Evolutionary conservation across 2,888 invertebrate species (phyloP).

Genomic region (Tenthredo notha): DNA sequence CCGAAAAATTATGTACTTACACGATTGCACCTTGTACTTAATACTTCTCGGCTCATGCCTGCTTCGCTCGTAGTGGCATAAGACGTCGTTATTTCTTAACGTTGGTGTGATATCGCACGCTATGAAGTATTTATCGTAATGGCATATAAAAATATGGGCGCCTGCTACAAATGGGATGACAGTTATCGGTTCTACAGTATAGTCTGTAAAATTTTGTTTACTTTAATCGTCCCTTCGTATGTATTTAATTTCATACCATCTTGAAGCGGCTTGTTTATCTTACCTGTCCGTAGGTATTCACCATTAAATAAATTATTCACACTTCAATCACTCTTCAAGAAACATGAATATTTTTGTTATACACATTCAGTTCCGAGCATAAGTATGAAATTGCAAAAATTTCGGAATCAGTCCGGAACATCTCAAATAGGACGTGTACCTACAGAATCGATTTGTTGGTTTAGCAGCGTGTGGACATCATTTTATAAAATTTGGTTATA

Average conservation of each 20-base stretch:
- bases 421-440: no score
- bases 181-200: neutral
- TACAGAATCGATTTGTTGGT: neutral
- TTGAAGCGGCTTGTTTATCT: neutral
- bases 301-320: neutral
- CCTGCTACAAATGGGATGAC: neutral
- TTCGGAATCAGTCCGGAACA: neutral
- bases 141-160: constrained; percentile 20
- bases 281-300: neutral
- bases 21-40: neutral
- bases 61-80: neutral
- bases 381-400: neutral
- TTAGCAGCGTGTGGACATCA: neutral
- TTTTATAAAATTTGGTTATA: constrained; percentile 29
- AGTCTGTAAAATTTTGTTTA: constrained; percentile 2
- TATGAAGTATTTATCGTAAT: constrained; percentile 43
- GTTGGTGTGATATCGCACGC: neutral
- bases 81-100: neutral
- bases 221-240: neutral
- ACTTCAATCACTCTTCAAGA: constrained; percentile 8
- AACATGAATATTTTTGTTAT: neutral
- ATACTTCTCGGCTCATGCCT: neutral
- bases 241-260: neutral
- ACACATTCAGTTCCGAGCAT: neutral
- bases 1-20: constrained; percentile 24